A percentile compares a stretch with the other conserved stretches of the same genome.
Conservation (phyloP, 1,140 invertebrate genomes). For the Trissolcus basalis region DNA sequence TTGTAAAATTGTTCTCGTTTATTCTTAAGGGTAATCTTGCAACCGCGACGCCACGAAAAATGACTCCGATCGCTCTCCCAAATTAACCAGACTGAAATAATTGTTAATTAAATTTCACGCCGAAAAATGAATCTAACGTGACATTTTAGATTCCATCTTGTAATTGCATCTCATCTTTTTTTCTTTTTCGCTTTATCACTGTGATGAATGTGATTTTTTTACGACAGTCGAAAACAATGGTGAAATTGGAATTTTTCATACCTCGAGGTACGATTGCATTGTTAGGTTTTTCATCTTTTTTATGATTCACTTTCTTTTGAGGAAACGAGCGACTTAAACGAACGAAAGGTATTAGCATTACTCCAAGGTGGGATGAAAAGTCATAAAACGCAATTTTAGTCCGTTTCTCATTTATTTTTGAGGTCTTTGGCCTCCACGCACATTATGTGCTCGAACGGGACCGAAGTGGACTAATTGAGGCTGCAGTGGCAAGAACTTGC, state of each 20-base stretch:
- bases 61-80: too few relatives aligned
- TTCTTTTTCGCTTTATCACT: too few relatives aligned
- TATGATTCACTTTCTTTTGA: background rate
- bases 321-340: background rate
- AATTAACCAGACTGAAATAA: too few relatives aligned
- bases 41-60: conserved; percentile 1
- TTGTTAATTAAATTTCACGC: too few relatives aligned
- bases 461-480: conserved; percentile 35
- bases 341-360: conserved; percentile 19
- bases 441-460: conserved; percentile 43
- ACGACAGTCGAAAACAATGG: too few relatives aligned
- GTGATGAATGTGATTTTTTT: too few relatives aligned
- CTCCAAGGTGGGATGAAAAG: conserved; percentile 14
- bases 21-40: conserved; percentile 19
- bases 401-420: conserved; percentile 44
- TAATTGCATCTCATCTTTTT: too few relatives aligned
- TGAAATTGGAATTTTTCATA: too few relatives aligned
- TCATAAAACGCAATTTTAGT: conserved; percentile 38
- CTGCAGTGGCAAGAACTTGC: conserved; percentile 37
- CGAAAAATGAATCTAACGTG: too few relatives aligned
- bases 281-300: too few relatives aligned
- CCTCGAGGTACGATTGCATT: too few relatives aligned
- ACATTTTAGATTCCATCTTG: too few relatives aligned
- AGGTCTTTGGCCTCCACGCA: conserved; percentile 44
- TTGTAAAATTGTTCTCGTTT: conserved; percentile 17